Base-by-base conservation (phyloP, 2,113 vertebrate genomes). In the Eulemur macaco region DNA sequence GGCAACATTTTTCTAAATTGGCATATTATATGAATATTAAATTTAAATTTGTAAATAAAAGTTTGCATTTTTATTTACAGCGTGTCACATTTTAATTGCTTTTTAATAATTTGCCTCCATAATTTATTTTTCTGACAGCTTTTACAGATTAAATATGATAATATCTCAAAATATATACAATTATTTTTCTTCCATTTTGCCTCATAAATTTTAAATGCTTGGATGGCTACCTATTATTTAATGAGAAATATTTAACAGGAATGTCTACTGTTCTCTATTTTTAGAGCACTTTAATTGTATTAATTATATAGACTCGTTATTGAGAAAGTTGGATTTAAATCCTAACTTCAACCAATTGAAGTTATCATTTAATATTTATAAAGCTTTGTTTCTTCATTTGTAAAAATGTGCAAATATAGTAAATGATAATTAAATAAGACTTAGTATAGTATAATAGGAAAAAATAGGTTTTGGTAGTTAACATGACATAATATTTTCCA, bases 51-150 rank as follows among this genome's bases (percentile, higher is more conserved):
- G 17, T 18, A 54, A 54, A 89, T 97, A 84, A 95, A 91, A 96
- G 58, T 69, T 71, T 68, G 18, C 66, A 77, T 78, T 96, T 93
- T 96, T 96, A 96, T 96, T 97, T 97, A 91, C 93, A 84, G 47
- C 37, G n/a, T 95, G 89, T 87, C 78, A 96, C 27, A 95, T 93
- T 95, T 84, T 97, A 96, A 96, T 89, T 97, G 89, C 47, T 73
- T 96, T 96, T 92, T 85, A 96, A 95, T 89, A 87, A 64, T 90
- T 84, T 95, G 45, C 25, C 12, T 95, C 18, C 47, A 76, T 87
- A 96, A 54, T 94, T 83, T 31, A 87, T 88, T 77, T 88, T 88
- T n/a, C 21, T 95, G 86, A 96, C 92, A 97, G 34, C 42, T 95
- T 93, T 83, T 89, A 82, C 27, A 80, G 21, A 84, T 7, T 39